Base-by-base conservation (phyloP, 1,140 invertebrate species). In the Tribolium madens region DNA sequence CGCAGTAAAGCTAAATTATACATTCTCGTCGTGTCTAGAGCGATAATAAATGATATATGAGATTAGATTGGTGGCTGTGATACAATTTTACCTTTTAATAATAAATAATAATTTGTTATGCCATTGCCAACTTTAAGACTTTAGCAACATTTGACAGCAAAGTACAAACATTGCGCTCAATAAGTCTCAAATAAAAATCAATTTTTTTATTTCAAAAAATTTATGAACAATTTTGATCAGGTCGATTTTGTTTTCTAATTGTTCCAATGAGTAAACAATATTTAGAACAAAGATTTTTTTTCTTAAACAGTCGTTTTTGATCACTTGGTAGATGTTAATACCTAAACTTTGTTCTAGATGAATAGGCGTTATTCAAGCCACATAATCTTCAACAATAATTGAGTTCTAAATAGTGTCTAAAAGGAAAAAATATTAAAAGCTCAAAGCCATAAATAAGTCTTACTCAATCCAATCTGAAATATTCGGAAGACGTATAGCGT, bases 401-500 rank as follows among this genome's bases (percentile, higher is more conserved):
- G 57, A 64, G 57, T 33, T 64, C 21, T 33, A 64, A 64, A 64
- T 64, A 64, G 57, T 73, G 26, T n/a, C 12, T 15, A 36, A 18
- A 48, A 50, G 42, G 36, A 42, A 46, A 73, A 17, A 53, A 47
- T 73, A n/a, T 53, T 73, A 73, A 73, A 64, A 64, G 57, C 57
- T 64, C 12, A 26, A n/a, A 53, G 48, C 72, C 26, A 57, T 73
- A 73, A 73, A 73, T 15, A 53, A 73, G 72, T 57, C 72, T 48
- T 64, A 36, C 72, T 33, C 72, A 73, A 73, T 73, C 42, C 48
- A 57, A 73, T 73, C 72, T 73, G 72, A 57, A 73, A 53, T 53
- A 73, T 53, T 73, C 72, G 18, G 72, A 36, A 73, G 72, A 73
- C 72, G 53, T 73, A 73, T 73, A 57, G 72, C 72, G 53, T 73